Evolutionary conservation across 2,888 invertebrate species (phyloP), one percentile per base, ranked within the genome.

Genomic region (Pollenia amentaria): DNA sequence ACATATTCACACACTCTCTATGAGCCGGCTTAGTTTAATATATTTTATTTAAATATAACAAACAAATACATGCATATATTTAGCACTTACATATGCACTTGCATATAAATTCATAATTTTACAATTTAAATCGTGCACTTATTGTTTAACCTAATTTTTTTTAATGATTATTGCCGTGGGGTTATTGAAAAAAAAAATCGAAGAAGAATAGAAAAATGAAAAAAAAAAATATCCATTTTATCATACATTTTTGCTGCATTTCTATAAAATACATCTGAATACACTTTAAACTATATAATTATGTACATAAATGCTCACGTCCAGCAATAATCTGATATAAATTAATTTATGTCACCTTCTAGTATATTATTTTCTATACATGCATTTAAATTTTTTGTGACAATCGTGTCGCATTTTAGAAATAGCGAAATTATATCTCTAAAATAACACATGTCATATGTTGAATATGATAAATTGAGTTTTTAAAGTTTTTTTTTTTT

Each of bases 291-390:
- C 18, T 64, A 12, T 62, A 70, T 18, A 14, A 6, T 2, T 57
- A 57, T 57, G 53, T 21, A 3, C 10, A 18, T 53, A 44, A 69
- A 51, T 42, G 14, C 40, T 42, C 14, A 12, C 53, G 53, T 64
- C 44, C 18, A 69, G n/a, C 48, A 51, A 82, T 29, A 80, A 80
- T 85, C 76, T 76, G 76, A 85, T 80, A 80, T 72, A 76, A 80
- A 76, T 76, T 77, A 77, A 85, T 85, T 77, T 85, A 85, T 85
- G 72, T 65, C 77, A 73, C 76, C 65, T 72, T 85, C 51, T 76
- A 65, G 80, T 75, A 7, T 60, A 48, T 73, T 42, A 67, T 57
- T 21, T 65, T 48, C 40, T 6, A 44, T 42, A 67, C 53, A 16
- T 42, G 14, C 29, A 57, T 18, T 14, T 40, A 3, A 10, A 29